These are phyloP conservation scores for Canis aureus DNA, from an alignment of 2,113 vertebrate species.

Conservation along the genomic window DNA sequence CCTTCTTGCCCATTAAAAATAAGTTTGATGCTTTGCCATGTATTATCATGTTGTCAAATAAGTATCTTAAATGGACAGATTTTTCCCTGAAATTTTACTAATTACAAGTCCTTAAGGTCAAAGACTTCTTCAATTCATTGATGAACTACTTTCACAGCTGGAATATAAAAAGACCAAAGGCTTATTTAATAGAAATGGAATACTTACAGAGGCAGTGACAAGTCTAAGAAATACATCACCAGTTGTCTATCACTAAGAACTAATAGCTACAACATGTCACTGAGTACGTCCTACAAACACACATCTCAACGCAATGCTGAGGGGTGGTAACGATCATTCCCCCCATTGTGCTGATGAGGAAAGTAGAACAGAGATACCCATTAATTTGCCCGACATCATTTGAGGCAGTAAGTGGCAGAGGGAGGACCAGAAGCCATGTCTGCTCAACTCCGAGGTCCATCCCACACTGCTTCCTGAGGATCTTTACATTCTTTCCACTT, in stretches of 20 bases:
- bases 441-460: not conserved
- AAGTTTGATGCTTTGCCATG: not conserved
- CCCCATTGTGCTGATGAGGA: not conserved
- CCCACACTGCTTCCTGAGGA: not conserved
- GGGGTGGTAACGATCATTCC: not conserved
- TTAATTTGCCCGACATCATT: not conserved
- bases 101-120: slow-evolving; percentile 34
- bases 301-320: not conserved
- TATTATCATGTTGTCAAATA: not conserved
- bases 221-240: not conserved
- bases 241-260: slow-evolving; percentile 29
- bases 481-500: not conserved
- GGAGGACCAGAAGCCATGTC: not conserved
- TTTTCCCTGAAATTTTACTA: not conserved
- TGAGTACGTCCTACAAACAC: not conserved
- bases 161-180: not conserved
- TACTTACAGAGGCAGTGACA: not conserved
- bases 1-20: not conserved
- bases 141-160: not conserved
- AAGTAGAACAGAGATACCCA: not conserved
- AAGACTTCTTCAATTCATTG: not conserved
- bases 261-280: not conserved
- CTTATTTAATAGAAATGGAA: slow-evolving; percentile 8
- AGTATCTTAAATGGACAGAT: not conserved
- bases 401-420: not conserved